Evolutionary conservation across 2,888 invertebrate genomes (phyloP), one percentile per base, ranked within the genome.

Genomic region (Glaucopsyche alexis): DNA sequence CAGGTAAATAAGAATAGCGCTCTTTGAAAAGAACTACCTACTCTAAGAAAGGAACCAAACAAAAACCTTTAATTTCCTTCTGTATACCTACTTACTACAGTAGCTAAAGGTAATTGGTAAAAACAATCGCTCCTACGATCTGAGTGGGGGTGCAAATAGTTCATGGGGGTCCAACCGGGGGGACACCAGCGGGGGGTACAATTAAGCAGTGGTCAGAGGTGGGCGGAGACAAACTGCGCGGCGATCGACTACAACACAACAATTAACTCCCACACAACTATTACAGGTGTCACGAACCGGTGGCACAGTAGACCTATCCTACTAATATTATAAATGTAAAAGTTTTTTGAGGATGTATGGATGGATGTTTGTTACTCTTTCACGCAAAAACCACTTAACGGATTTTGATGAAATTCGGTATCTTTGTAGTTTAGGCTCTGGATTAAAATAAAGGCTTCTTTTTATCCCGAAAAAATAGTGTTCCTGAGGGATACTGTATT

Each of bases 211-310:
- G 55, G 29, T 60, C 60, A 29, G 47, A 47, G 47, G 60, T 60
- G 60, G 60, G 60, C 60, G 29, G 60, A 60, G 29, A 60, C 50
- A n/a, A 50, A n/a, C 60, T 60, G 14, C 4, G 13, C 14, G 60
- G 29, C 14, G 60, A 13, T 60, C 29, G 2, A 55, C 19, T 60
- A 60, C 60, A 60, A 60, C 60, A 38, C 60, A 29, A 60, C 13
- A 38, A 60, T 60, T 60, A 60, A 60, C 60, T 60, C 38, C 60
- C 13, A 60, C 29, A 60, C 60, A 19, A 55, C 55, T 13, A 38
- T 38, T 19, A 13, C 60, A 60, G 38, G 29, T 60, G 60, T 60
- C 60, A 13, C 60, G 29, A 29, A 60, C 60, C 14, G 29, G 60
- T 60, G 60, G 60, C 13, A 47, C 9, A n/a, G 50, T n/a, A 13